A percentile compares a stretch with the other conserved stretches of the same genome.
phyloP scores from a whole-genome alignment of 2,113 vertebrate genomes.

The Myrmecophaga tridactyla region DNA sequence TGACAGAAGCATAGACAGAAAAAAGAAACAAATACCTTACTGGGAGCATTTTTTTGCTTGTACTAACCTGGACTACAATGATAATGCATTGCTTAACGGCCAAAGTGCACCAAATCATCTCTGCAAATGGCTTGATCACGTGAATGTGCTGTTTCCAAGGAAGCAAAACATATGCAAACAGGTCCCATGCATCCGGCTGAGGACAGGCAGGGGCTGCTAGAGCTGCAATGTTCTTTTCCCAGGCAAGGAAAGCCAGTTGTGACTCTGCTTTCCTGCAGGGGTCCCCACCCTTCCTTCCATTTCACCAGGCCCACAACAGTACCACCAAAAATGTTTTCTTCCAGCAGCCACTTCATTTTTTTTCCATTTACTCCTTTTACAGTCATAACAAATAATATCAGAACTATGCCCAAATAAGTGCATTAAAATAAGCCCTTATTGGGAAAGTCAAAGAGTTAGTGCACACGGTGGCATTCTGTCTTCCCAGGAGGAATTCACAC shows the following conservation, averaged over 20 bases:
- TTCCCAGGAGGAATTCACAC: not conserved
- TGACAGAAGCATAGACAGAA: conserved; percentile 79
- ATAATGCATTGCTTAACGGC: conserved; percentile 71
- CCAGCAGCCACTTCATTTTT: not conserved
- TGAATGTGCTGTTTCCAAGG: conserved; percentile 72
- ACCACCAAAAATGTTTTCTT: conserved; percentile 17
- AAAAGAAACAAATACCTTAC: conserved; percentile 65
- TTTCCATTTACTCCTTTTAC: not conserved
- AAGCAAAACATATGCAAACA: conserved; percentile 79
- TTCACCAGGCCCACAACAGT: not conserved
- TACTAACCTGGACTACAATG: conserved; percentile 66
- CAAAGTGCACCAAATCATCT: conserved; percentile 66
- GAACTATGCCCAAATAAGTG: not conserved
- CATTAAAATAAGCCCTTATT: not conserved
- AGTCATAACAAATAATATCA: not conserved
- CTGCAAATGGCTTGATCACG: conserved; percentile 35
- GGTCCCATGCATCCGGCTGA: conserved; percentile 68
- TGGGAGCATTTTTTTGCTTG: conserved; percentile 67
- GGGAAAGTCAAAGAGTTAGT: not conserved
- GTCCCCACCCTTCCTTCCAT: not conserved
- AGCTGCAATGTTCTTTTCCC: conserved; percentile 52
- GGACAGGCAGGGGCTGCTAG: not conserved
- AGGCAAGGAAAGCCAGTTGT: conserved; percentile 56
- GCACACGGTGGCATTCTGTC: not conserved
- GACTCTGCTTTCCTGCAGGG: conserved; percentile 42